Base-by-base conservation (phyloP, 2,113 vertebrate species). In the Chloebia gouldiae region DNA sequence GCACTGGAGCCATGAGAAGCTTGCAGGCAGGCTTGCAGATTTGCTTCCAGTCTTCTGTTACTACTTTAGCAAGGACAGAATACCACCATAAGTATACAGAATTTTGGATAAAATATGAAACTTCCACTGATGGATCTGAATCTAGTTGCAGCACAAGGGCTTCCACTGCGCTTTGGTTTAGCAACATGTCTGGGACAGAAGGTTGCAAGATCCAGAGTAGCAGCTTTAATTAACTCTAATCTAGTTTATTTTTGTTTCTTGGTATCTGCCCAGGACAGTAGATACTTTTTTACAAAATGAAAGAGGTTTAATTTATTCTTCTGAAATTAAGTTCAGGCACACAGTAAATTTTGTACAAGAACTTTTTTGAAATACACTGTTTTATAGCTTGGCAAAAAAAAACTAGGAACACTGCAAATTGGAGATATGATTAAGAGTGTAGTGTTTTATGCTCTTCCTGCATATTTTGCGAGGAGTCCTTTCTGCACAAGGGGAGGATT, bases 301-400 rank as follows among this genome's bases (percentile, higher is more conserved):
- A 50, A 39, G 31, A 53, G 13, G 3, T 82, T 78, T 56, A 1
- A 0, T 76, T 87, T 90, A 51, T 76, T 49, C 15, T 72, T 88
- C 16, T 64, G 75, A 71, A 93, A 79, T 51, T 51, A 65, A 56
- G 14, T 51, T 76, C 8, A 39, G 28, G 12, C 33, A 23, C 40
- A 60, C 28, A 44, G 13, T 75, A 64, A 91, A 65, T 79, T 80
- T 92, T 54, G 9, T 50, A 22, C 25, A 54, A n/a, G 18, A 59
- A 73, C 28, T 53, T 68, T 35, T 23, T 83, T 83, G n/a, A 86
- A 84, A 73, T 24, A 77, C 1, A 6, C 31, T 5, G 13, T 77
- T 86, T 49, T 64, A 50, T 59, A 78, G 64, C 10, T 39, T 88
- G 82, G 19, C 50, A 88, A 53, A 53, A 90, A 86, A 86, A 92